Conservation (phyloP, 2,113 vertebrate genomes). For the Myxocyprinus asiaticus region DNA sequence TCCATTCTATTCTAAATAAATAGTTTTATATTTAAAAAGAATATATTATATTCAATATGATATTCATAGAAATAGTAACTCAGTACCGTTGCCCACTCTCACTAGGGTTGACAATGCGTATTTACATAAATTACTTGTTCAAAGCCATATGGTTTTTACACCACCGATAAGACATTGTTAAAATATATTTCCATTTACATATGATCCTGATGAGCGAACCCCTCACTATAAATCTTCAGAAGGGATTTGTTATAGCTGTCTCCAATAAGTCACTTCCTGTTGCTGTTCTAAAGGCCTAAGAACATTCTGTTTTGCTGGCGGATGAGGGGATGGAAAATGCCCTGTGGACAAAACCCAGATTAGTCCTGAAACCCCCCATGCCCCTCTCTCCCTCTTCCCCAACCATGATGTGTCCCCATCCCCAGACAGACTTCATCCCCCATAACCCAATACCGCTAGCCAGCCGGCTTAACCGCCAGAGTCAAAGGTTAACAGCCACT, state of each 20-base stretch:
- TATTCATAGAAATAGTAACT: too few species aligned
- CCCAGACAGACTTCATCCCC: slow-evolving; percentile 67
- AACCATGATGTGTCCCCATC: slow-evolving; percentile 65
- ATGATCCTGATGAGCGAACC: not conserved
- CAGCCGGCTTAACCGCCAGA: slow-evolving; percentile 72
- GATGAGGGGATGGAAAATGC: slow-evolving; percentile 67
- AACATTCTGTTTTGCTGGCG: slow-evolving; percentile 64
- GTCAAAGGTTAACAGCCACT: slow-evolving; percentile 76
- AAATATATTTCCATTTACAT: not conserved
- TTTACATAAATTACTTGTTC: too few species aligned
- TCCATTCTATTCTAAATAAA: too few species aligned
- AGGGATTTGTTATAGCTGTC: slow-evolving; percentile 7
- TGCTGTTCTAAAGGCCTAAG: slow-evolving; percentile 36
- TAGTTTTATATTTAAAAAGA: too few species aligned
- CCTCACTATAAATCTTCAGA: slow-evolving; percentile 34
- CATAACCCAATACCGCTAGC: slow-evolving; percentile 61
- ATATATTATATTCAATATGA: too few species aligned
- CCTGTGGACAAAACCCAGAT: slow-evolving; percentile 76
- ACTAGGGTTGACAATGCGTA: too few species aligned
- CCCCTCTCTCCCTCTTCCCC: slow-evolving; percentile 35
- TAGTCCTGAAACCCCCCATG: slow-evolving; percentile 68
- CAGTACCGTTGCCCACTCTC: too few species aligned
- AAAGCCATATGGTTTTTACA: too few species aligned
- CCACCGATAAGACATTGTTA: too few species aligned
- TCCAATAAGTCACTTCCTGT: slow-evolving; percentile 47